These are phyloP conservation scores for Sminthurides bifidus DNA, from an alignment of 1,140 invertebrate species.

Conservation along the genomic window DNA sequence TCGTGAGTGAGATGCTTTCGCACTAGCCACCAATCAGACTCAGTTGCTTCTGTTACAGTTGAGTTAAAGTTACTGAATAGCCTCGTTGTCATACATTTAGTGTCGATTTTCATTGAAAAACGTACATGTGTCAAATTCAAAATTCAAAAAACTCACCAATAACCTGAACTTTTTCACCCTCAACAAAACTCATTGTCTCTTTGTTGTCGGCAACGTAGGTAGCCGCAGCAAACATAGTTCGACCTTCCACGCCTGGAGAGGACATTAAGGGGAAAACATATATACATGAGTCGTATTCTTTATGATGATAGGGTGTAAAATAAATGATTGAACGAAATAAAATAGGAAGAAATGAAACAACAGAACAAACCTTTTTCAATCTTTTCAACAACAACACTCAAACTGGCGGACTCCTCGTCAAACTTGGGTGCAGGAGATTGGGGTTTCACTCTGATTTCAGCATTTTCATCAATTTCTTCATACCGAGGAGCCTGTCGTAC, in stretches of 20 bases:
- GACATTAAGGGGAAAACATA: not conserved
- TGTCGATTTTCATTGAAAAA: no score
- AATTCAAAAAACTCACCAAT: constrained; percentile 45
- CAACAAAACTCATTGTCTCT: constrained; percentile 73
- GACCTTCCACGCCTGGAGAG: not conserved
- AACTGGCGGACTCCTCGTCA: constrained; percentile 14
- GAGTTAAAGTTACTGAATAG: no score
- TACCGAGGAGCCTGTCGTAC: constrained; percentile 23
- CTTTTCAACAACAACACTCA: constrained; percentile 9
- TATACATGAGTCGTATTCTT: not conserved
- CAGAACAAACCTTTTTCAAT: not conserved
- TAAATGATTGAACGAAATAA: not conserved
- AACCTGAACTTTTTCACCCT: constrained; percentile 77
- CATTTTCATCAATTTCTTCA: constrained; percentile 29
- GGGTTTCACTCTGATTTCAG: constrained; percentile 24
- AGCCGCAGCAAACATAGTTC: constrained; percentile 52
- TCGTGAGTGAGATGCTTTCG: constrained; percentile 78
- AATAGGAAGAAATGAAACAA: constrained; percentile 1
- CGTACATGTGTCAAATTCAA: no score
- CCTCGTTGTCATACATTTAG: no score
- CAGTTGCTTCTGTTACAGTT: constrained; percentile 49
- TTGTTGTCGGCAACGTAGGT: constrained; percentile 76
- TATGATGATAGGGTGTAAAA: not conserved
- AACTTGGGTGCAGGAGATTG: constrained; percentile 20
- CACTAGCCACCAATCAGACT: constrained; percentile 82